phyloP scores from a whole-genome alignment of 2,113 vertebrate species.

The Dasyornis broadbenti region DNA sequence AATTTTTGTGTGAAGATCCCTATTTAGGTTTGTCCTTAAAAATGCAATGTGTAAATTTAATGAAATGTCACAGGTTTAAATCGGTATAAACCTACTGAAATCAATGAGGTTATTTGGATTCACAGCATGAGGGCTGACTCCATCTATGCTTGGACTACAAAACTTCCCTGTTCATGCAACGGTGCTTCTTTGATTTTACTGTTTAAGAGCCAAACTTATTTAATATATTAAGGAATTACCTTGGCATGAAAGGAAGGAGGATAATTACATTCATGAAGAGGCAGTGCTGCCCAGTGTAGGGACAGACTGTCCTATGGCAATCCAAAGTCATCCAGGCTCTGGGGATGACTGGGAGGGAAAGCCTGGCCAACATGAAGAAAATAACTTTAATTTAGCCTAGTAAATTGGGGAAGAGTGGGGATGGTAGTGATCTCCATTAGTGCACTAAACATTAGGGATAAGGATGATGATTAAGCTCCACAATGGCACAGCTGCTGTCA shows the following conservation, averaged over 20 bases:
- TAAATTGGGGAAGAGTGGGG: neutral
- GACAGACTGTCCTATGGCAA: neutral
- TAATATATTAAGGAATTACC: neutral
- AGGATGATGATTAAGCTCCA: neutral
- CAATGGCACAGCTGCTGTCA: neutral
- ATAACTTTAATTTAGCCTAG: neutral
- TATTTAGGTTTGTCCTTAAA: neutral
- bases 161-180: neutral
- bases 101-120: neutral
- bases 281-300: neutral
- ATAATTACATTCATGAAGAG: neutral
- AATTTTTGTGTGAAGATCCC: neutral
- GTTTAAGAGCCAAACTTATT: neutral
- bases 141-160: neutral
- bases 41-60: neutral
- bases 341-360: neutral
- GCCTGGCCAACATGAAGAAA: fast-evolving
- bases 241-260: neutral
- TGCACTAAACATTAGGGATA: neutral
- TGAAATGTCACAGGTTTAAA: neutral
- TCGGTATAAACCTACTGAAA: neutral
- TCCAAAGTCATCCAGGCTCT: neutral
- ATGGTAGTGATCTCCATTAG: neutral
- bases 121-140: neutral
- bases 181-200: neutral